These are phyloP conservation scores for Cephalotes varians DNA, from an alignment of 2,888 invertebrate species.

Conservation along the genomic window DNA sequence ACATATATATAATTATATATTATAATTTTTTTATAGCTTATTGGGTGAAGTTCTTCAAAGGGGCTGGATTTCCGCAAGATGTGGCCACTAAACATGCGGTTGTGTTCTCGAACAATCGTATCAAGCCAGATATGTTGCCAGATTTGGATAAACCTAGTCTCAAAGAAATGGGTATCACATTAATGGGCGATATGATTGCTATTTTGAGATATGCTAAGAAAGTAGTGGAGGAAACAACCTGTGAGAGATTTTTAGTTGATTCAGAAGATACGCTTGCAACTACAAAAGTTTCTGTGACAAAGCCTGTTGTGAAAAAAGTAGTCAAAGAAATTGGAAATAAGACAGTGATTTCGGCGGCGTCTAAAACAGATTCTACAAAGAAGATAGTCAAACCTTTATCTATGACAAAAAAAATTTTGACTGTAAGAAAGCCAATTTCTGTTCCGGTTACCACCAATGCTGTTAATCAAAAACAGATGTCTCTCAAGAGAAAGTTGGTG, in stretches of 20 bases:
- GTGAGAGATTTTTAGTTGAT: constrained; percentile 83
- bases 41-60: constrained; percentile 95
- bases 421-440: constrained; percentile 64
- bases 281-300: constrained; percentile 43
- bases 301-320: constrained; percentile 76
- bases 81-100: constrained; percentile 94
- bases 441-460: constrained; percentile 45
- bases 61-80: constrained; percentile 93
- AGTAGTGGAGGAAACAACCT: constrained; percentile 86
- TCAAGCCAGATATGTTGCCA: constrained; percentile 93
- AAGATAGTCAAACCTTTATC: constrained; percentile 68
- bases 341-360: constrained; percentile 21
- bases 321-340: constrained; percentile 74
- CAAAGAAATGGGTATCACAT: constrained; percentile 94
- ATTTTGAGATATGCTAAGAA: constrained; percentile 89
- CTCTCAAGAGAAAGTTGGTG: constrained; percentile 79
- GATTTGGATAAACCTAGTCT: constrained; percentile 95
- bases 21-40: constrained; percentile 86
- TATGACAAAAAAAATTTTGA: constrained; percentile 63
- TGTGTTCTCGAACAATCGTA: constrained; percentile 94
- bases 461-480: constrained; percentile 57
- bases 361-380: constrained; percentile 71
- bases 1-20: constrained; percentile 13
- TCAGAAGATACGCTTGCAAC: constrained; percentile 75
- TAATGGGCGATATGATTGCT: constrained; percentile 89